These are phyloP conservation scores for Dorcus parallelipipedus DNA, from an alignment of 2,888 invertebrate genomes.

Conservation along the genomic window DNA sequence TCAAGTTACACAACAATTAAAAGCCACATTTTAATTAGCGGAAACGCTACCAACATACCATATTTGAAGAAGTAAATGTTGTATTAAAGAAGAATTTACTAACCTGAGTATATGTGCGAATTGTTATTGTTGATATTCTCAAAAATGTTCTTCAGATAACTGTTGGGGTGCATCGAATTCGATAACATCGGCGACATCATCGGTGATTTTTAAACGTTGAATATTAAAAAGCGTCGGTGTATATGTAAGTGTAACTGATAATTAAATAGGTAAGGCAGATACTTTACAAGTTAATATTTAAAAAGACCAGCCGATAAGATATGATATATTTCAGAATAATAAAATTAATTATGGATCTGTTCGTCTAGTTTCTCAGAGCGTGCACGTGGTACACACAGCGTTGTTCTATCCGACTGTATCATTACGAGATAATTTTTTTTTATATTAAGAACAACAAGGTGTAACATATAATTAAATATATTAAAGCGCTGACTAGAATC, in stretches of 20 bases:
- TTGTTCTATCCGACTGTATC: no score
- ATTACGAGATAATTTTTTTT: slow-evolving; percentile 9
- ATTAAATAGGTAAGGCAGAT: slow-evolving; percentile 40
- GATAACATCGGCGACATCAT: slow-evolving; percentile 23
- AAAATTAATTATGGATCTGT: slow-evolving; percentile 22
- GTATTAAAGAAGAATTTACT: slow-evolving; percentile 7
- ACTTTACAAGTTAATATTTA: slow-evolving; percentile 25
- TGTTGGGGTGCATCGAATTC: slow-evolving; percentile 16
- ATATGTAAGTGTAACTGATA: slow-evolving; percentile 45
- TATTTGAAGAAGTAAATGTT: no score
- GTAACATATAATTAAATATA: slow-evolving; percentile 37
- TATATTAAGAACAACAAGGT: slow-evolving; percentile 34
- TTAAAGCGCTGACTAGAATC: slow-evolving; percentile 35
- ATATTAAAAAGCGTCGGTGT: slow-evolving; percentile 46
- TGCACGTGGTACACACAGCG: not conserved
- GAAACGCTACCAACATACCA: no score
- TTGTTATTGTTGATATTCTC: slow-evolving; percentile 15
- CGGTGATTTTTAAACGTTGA: slow-evolving; percentile 27
- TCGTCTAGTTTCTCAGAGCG: not conserved
- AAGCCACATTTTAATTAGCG: no score
- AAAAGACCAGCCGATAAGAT: slow-evolving; percentile 34
- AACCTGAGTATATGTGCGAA: slow-evolving; percentile 14
- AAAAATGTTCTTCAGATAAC: slow-evolving; percentile 17
- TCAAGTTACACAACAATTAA: no score
- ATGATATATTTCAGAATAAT: slow-evolving; percentile 25